Evolutionary conservation across 2,113 vertebrate genomes (phyloP), one percentile per base, ranked within the genome.

Genomic region (Eidolon helvum): DNA sequence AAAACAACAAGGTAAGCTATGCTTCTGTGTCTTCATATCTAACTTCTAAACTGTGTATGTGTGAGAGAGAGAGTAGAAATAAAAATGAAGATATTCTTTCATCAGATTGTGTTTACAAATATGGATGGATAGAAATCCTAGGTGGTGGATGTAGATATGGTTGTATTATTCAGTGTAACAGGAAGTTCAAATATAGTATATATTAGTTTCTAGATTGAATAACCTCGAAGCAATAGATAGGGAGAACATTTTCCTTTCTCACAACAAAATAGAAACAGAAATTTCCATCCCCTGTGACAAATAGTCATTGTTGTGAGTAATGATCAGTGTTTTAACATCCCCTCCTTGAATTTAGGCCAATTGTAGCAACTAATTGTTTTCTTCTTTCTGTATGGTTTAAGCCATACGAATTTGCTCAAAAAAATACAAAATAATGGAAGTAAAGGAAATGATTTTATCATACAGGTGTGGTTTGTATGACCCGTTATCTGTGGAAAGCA

Each of bases 381-480:
- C 3, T 91, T 68, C 5, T 80, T 66, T 87, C 11, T 26, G 2
- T 61, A 33, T 7, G 0, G 2, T 57, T 74, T 63, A 71, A 87
- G 38, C 8, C 24, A 59, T 7, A 93, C 28, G 22, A 53, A 38
- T 30, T 33, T 30, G 38, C 28, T 78, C 1, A 24, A 90, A 71
- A 93, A 57, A 59, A 40, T 53, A 95, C 1, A 59, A 95, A 96
- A 30, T 71, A 33, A 14, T 7, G 9, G 26, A 43, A 61, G 45
- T 33, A 35, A 90, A 90, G 18, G 4, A 69, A 50, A 68, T 2
- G 4, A 7, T 35, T 77, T 43, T 0, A 33, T 84, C 10, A 30
- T 21, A 30, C 0, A 9, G 3, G 4, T 53, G 4, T 59, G 6
- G 2, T 71, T 14, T 68, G 0, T 61, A 2, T 40, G 1, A 40